phyloP scores from a whole-genome alignment of 2,797 vertebrate species.

The Typhlichthys eigenmanni region DNA sequence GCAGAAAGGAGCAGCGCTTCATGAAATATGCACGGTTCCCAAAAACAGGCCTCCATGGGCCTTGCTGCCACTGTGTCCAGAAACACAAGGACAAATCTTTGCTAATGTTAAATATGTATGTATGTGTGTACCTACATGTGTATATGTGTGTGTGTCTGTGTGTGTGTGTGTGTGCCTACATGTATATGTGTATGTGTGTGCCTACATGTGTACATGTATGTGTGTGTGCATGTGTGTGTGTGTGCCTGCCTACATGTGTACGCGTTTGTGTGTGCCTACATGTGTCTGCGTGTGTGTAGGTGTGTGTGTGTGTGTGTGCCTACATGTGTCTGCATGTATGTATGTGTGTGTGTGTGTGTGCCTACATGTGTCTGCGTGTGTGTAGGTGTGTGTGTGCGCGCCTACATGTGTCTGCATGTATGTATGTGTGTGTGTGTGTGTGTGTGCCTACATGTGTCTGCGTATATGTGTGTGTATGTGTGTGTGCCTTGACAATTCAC shows the following conservation, averaged over 20 bases:
- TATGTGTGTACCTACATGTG: conserved; percentile 18
- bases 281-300: neutral
- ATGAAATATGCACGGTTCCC: conserved; percentile 70
- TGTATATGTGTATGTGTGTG: conserved; percentile 12
- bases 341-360: conserved; percentile 15
- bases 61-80: conserved; percentile 46
- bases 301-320: no score
- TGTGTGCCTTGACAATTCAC: conserved; percentile 47
- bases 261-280: conserved; percentile 22
- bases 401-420: neutral
- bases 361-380: conserved; percentile 15
- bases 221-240: conserved; percentile 7
- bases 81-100: conserved; percentile 54
- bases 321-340: neutral
- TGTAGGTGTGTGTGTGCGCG: conserved; percentile 30
- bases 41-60: conserved; percentile 60
- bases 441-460: neutral
- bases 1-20: conserved; percentile 45
- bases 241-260: neutral
- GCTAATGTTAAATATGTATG: conserved; percentile 38
- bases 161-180: conserved; percentile 3
- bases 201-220: neutral
- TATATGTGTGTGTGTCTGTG: conserved; percentile 17
- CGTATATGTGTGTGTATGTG: conserved; percentile 3
- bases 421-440: no score